Base-by-base conservation (phyloP, 2,113 vertebrate species). In the Anser brachyrhynchus region DNA sequence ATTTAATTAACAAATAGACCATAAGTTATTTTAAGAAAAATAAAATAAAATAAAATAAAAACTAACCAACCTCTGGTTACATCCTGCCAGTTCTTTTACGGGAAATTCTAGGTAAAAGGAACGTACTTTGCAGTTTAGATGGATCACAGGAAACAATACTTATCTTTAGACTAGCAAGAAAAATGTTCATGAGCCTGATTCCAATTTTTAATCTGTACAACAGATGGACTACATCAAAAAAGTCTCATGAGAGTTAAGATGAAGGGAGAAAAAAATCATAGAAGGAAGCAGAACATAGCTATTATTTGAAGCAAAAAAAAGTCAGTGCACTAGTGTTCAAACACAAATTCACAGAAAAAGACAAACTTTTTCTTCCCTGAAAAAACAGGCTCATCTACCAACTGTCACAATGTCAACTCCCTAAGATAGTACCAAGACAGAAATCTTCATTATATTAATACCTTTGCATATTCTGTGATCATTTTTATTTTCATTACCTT, bases 1-100 rank as follows among this genome's bases (percentile, higher is more conserved):
- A 69, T 71, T 90, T 89, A 88, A 94, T 74, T 90, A 96, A 80
- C 72, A 90, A 70, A 89, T 18, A 76, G 11, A 46, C 10, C 5
- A 49, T 55, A 93, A 93, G 90, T 87, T 86, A 92, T 10, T 72
- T 85, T 35, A 88, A 64, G 15, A 2, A 12, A 5, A 29, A 44
- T 2, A 23, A 75, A 64, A 37, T 64, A 44, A 46, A 20, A 46
- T 46, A 9, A 58, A 67, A 23, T 0, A 4, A 28, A 65, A 52
- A 31, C 13, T 49, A 58, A 35, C 29, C 5, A 62, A 9, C 5
- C 5, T 39, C 35, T 62, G 25, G 41, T 58, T 81, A 65, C 13
- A 59, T 49, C 26, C 15, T 61, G 6, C 3, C 46, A 66, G n/a
- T 10, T 5, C 67, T 37, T 21, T 51, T 72, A 69, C 18, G 8